Percentiles rank a stretch among this genome's conserved stretches.
Conservation (phyloP, 1,140 invertebrate genomes). For the Psix sp. region DNA sequence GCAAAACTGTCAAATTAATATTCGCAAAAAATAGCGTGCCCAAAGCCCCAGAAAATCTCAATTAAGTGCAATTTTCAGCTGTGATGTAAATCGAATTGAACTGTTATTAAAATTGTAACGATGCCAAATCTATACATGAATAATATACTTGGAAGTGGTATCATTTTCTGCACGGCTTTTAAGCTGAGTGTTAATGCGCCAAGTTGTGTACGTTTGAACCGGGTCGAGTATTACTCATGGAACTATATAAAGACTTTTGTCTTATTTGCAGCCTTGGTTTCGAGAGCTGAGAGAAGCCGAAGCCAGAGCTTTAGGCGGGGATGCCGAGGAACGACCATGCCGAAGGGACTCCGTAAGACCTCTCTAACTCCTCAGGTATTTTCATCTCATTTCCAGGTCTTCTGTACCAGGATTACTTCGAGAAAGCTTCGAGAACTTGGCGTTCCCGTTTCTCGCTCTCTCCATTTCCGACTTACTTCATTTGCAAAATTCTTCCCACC, state of each 20-base stretch:
- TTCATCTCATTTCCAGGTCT: conserved; percentile 75
- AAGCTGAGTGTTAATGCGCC: conserved; percentile 57
- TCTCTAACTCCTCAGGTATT: conserved; percentile 76
- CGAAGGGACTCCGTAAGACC: conserved; percentile 68
- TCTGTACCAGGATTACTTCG: conserved; percentile 72
- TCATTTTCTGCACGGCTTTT: conserved; percentile 5
- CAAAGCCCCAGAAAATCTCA: conserved; percentile 12
- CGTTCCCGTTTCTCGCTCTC: conserved; percentile 55
- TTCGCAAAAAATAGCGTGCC: conserved; percentile 25
- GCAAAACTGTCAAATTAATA: conserved; percentile 35
- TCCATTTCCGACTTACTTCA: conserved; percentile 49
- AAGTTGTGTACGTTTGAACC: conserved; percentile 63
- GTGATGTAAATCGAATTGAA: conserved; percentile 12
- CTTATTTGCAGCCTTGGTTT: conserved; percentile 68
- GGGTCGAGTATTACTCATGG: conserved; percentile 70
- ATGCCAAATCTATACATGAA: conserved; percentile 34
- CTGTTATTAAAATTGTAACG: conserved; percentile 17
- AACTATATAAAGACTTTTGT: conserved; percentile 75
- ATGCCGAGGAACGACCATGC: conserved; percentile 20
- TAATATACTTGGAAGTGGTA: conserved; percentile 22
- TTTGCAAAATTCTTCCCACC: conserved; percentile 53
- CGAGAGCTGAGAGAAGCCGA: conserved; percentile 30
- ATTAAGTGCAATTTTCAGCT: conserved; percentile 24
- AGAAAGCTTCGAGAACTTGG: conserved; percentile 72
- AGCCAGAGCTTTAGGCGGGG: conserved; percentile 32